Percentiles rank a stretch among this genome's conserved stretches.
Conservation (phyloP, 2,113 vertebrate genomes). For the Boleophthalmus pectinirostris region DNA sequence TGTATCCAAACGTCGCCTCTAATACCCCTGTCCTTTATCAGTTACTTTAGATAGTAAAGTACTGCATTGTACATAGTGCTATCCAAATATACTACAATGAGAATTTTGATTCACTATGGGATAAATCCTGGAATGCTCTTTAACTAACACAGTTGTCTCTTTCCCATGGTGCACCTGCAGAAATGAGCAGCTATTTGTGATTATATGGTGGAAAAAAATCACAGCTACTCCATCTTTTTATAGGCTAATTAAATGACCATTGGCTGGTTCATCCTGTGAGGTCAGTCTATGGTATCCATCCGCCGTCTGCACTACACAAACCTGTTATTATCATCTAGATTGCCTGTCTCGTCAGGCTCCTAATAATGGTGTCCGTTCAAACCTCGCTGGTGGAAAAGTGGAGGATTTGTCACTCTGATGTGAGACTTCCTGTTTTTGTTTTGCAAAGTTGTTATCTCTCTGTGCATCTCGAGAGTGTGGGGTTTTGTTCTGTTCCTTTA, state of each 20-base stretch:
- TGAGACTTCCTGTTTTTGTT: constrained; percentile 29
- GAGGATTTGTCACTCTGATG: constrained; percentile 23
- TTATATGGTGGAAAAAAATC: constrained; percentile 64
- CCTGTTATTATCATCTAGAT: constrained; percentile 61
- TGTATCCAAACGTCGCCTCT: no score
- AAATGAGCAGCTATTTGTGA: constrained; percentile 69
- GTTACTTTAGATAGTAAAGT: no score
- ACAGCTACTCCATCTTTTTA: constrained; percentile 74
- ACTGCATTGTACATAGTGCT: no score
- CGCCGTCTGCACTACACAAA: constrained; percentile 42
- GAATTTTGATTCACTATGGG: no score
- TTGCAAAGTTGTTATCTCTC: constrained; percentile 3
- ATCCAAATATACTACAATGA: no score
- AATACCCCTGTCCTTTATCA: no score
- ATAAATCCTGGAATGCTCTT: not conserved
- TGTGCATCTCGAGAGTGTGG: constrained; percentile 21
- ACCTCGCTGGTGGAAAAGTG: constrained; percentile 22
- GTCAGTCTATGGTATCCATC: constrained; percentile 53
- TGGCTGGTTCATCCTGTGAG: constrained; percentile 44
- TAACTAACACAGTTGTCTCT: constrained; percentile 1
- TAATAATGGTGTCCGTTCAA: constrained; percentile 46
- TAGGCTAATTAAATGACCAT: constrained; percentile 71
- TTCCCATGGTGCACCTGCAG: constrained; percentile 38
- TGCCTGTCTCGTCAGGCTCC: constrained; percentile 49
- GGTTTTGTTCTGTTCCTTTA: constrained; percentile 29